These are phyloP conservation scores for Arenaria interpres DNA, from an alignment of 2,113 vertebrate genomes.

Conservation along the genomic window DNA sequence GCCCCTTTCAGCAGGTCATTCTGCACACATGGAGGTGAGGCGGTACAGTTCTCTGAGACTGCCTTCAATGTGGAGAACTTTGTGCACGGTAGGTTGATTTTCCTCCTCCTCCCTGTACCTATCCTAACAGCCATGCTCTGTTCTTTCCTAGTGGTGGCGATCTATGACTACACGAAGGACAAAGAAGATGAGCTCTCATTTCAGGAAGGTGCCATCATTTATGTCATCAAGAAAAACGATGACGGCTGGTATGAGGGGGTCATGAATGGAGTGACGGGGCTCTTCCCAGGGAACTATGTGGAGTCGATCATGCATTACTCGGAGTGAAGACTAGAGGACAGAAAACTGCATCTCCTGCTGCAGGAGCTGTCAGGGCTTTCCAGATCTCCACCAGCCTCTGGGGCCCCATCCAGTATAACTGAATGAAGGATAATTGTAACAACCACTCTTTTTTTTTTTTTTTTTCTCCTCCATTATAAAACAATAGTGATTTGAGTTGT, in stretches of 20 bases:
- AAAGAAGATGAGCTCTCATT: slow-evolving; percentile 98
- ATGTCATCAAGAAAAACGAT: slow-evolving; percentile 99
- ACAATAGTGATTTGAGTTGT: slow-evolving; percentile 71
- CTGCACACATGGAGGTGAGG: background rate
- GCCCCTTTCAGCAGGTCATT: background rate
- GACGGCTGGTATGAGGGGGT: slow-evolving; percentile 98
- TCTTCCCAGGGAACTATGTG: slow-evolving; percentile 97
- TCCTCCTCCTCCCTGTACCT: background rate
- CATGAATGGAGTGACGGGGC: slow-evolving; percentile 96
- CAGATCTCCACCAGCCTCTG: slow-evolving; percentile 61
- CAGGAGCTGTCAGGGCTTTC: slow-evolving; percentile 68
- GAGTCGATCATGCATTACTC: slow-evolving; percentile 99
- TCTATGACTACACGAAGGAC: slow-evolving; percentile 96
- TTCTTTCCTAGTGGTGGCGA: slow-evolving; percentile 90
- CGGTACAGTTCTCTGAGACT: background rate
- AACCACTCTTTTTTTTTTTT: slow-evolving; percentile 41
- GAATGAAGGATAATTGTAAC: slow-evolving; percentile 77
- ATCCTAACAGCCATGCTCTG: background rate
- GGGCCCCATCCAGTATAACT: slow-evolving; percentile 53
- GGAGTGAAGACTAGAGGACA: slow-evolving; percentile 80
- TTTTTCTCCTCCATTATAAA: slow-evolving; percentile 53
- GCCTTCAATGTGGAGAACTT: background rate
- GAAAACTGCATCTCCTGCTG: slow-evolving; percentile 2
- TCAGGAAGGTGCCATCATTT: slow-evolving; percentile 99
- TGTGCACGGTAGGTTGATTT: background rate